Percentiles rank a stretch among this genome's conserved stretches.
phyloP scores from a whole-genome alignment of 2,797 vertebrate species.

The Anguilla anguilla region DNA sequence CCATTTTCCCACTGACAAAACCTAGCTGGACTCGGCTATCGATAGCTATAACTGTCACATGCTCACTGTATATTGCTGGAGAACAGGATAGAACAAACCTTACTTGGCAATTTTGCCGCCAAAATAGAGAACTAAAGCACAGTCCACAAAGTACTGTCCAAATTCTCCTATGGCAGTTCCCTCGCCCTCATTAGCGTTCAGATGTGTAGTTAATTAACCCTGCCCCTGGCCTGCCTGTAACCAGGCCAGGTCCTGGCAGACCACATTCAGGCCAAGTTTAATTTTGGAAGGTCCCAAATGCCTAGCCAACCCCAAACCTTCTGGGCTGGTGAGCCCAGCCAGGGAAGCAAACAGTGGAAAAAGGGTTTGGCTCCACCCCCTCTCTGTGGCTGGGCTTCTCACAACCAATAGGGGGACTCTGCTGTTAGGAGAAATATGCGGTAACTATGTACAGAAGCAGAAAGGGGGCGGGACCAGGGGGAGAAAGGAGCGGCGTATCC shows the following conservation, averaged over 20 bases:
- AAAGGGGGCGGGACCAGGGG: not conserved
- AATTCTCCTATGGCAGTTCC: not conserved
- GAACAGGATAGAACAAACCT: not conserved
- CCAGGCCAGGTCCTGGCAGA: too few relatives aligned
- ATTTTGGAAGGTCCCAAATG: not conserved
- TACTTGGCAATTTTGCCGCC: not conserved
- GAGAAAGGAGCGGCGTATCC: not conserved
- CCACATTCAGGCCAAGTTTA: too few relatives aligned
- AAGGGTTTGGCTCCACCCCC: not conserved
- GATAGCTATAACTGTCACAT: not conserved
- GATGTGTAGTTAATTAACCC: not conserved
- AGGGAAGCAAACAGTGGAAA: not conserved
- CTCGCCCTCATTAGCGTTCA: not conserved
- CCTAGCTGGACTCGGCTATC: not conserved
- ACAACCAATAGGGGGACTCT: constrained; percentile 14
- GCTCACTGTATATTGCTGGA: not conserved
- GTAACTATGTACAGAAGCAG: constrained; percentile 11
- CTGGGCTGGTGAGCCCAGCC: not conserved
- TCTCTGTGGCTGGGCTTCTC: not conserved
- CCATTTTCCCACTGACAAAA: not conserved
- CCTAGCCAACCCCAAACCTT: not conserved
- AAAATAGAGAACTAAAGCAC: too few relatives aligned
- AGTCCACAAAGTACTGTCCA: not conserved
- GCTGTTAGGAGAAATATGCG: not conserved
- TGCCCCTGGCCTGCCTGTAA: not conserved